A percentile compares a stretch with the other conserved stretches of the same genome.
Evolutionary conservation across 2,113 vertebrate genomes (phyloP).

Genomic region (Dicerorhinus sumatrensis): DNA sequence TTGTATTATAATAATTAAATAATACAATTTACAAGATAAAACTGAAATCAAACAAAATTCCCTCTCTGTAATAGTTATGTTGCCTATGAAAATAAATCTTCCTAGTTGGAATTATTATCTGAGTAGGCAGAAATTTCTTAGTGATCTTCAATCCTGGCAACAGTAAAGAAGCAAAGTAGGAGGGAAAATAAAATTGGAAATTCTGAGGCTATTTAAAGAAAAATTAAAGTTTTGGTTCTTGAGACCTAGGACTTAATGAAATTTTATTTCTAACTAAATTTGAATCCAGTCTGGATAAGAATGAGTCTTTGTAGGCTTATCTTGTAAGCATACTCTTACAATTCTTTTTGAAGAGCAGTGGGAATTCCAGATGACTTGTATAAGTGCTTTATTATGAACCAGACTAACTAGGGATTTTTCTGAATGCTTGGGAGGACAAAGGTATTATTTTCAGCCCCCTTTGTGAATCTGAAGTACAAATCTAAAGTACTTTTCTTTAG

Average conservation of each 20-base stretch:
- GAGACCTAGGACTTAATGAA: constrained; percentile 13
- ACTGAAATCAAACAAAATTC: neutral
- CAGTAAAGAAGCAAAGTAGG: neutral
- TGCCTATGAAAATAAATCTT: neutral
- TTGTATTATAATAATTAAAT: neutral
- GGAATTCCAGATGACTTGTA: neutral
- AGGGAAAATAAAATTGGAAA: neutral
- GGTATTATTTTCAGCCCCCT: neutral
- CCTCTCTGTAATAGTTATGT: neutral
- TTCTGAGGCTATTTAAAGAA: neutral
- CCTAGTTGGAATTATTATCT: neutral
- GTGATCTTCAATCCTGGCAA: neutral
- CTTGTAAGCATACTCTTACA: neutral
- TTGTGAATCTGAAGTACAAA: neutral
- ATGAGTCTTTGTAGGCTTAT: neutral
- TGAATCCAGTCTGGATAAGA: neutral
- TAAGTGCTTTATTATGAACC: neutral
- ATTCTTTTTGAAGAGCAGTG: neutral
- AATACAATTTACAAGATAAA: no score
- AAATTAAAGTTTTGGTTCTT: neutral
- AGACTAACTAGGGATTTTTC: neutral
- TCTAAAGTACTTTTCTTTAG: neutral
- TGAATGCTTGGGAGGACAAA: neutral
- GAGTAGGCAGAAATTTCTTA: neutral
- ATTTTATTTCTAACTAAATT: constrained; percentile 40